Evolutionary conservation across 2,113 vertebrate genomes (phyloP), one percentile per base, ranked within the genome.

Genomic region (Turnix velox): DNA sequence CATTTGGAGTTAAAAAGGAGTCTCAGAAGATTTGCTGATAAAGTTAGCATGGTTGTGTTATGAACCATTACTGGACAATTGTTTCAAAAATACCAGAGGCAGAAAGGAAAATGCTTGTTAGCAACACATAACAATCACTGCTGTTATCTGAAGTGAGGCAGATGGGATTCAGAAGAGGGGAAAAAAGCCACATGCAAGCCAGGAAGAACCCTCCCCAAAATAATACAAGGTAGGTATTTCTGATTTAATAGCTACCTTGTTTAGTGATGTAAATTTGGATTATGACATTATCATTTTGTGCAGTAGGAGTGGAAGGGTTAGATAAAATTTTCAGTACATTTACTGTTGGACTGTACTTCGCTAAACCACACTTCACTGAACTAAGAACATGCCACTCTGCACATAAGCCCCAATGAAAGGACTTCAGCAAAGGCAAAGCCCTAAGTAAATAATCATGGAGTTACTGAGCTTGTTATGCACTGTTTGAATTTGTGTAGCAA

Each of bases 341-440:
- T 82, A 48, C 84, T 19, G 4, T 91, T 72, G 48, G 40, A 75
- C 28, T 85, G 31, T 78, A 73, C 49, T 68, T 91, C 65, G 80
- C 39, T 84, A 87, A 87, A 87, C 43, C 22, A 55, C 66, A 74
- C 14, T 93, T 68, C 65, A 72, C 40, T 71, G 84, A 93, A 40
- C 69, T 89, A 67, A 63, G 65, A 43, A 75, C 80, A 23, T 67
- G 43, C 39, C 77, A 71, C 40, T 74, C 59, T 58, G 84, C 52
- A 54, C 61, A 59, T 84, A 75, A 89, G 10, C 6, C 43, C 57
- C 33, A 87, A 14, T 48, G 77, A 87, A 92, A 92, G 35, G 35
- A 55, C 73, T 84, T 91, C 22, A 72, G 68, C n/a, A 88, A 84
- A 90, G 88, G 72, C 84, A 90, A 94, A 92, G 48, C 66, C 89